phyloP scores from a whole-genome alignment of 1,140 invertebrate species.

The Cotesia typhae region DNA sequence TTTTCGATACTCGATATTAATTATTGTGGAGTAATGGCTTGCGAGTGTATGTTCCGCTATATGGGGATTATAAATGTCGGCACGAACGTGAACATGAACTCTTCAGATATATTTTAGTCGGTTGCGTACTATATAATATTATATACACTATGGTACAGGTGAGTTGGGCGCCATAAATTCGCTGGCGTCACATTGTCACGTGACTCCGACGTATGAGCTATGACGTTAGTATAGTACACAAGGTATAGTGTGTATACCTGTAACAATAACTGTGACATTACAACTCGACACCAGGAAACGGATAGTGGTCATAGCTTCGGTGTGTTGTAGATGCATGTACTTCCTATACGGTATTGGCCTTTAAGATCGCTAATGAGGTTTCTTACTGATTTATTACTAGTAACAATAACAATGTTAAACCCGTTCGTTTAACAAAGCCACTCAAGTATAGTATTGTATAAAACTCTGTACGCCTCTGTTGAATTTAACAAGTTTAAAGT shows the following conservation, averaged over 20 bases:
- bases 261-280: neutral
- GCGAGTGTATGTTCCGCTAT: neutral
- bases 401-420: neutral
- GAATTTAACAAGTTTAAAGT: conserved; percentile 1
- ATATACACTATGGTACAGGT: too few relatives aligned
- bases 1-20: conserved; percentile 10
- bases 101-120: too few relatives aligned
- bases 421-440: neutral
- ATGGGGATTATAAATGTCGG: neutral
- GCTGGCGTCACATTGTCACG: too few relatives aligned
- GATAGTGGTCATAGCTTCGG: neutral
- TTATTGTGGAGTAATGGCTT: neutral
- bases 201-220: too few relatives aligned
- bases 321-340: too few relatives aligned
- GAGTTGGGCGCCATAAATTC: too few relatives aligned
- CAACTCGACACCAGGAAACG: neutral
- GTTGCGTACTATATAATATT: too few relatives aligned
- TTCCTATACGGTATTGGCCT: conserved; percentile 5
- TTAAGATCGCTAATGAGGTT: conserved; percentile 7
- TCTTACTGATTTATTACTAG: conserved; percentile 8
- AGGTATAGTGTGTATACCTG: too few relatives aligned
- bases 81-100: neutral
- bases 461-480: neutral
- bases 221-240: too few relatives aligned
- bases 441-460: neutral